phyloP scores from a whole-genome alignment of 2,888 invertebrate species.

The Diaperis boleti region DNA sequence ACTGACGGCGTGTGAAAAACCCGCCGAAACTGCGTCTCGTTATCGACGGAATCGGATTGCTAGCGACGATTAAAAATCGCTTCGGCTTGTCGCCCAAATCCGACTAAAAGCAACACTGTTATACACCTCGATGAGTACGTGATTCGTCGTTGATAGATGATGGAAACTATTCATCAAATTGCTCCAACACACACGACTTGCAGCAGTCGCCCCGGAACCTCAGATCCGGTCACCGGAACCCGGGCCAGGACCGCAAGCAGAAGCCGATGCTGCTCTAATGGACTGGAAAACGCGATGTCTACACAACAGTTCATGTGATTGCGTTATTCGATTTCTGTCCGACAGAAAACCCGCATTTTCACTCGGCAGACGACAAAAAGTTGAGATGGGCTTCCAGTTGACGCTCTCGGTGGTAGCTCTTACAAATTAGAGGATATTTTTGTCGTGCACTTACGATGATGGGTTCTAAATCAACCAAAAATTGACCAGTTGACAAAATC shows the following conservation, averaged over 20 bases:
- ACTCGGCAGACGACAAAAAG: slow-evolving; percentile 10
- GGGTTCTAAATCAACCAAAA: too few species aligned
- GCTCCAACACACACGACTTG: slow-evolving; percentile 57
- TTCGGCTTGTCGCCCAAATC: slow-evolving; percentile 26
- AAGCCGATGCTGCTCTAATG: slow-evolving; percentile 57
- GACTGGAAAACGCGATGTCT: slow-evolving; percentile 63
- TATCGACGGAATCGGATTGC: slow-evolving; percentile 33
- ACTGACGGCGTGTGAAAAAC: slow-evolving; percentile 61
- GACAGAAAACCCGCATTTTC: slow-evolving; percentile 42
- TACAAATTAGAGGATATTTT: too few species aligned
- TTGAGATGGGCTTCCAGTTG: slow-evolving; percentile 22
- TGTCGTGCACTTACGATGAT: too few species aligned
- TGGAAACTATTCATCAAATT: slow-evolving; percentile 64
- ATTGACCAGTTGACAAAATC: too few species aligned
- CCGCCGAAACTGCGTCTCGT: slow-evolving; percentile 43
- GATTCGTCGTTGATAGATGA: slow-evolving; percentile 68
- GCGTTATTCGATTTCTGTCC: slow-evolving; percentile 51
- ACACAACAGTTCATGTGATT: slow-evolving; percentile 59
- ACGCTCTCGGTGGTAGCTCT: too few species aligned
- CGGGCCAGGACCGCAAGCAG: slow-evolving; percentile 49
- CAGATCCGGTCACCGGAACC: slow-evolving; percentile 47
- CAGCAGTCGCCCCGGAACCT: slow-evolving; percentile 52
- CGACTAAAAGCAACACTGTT: slow-evolving; percentile 47
- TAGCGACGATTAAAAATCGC: slow-evolving; percentile 28
- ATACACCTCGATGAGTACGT: slow-evolving; percentile 60